Conservation (phyloP, 1,140 invertebrate genomes). For the Lasaia peninsularis region DNA sequence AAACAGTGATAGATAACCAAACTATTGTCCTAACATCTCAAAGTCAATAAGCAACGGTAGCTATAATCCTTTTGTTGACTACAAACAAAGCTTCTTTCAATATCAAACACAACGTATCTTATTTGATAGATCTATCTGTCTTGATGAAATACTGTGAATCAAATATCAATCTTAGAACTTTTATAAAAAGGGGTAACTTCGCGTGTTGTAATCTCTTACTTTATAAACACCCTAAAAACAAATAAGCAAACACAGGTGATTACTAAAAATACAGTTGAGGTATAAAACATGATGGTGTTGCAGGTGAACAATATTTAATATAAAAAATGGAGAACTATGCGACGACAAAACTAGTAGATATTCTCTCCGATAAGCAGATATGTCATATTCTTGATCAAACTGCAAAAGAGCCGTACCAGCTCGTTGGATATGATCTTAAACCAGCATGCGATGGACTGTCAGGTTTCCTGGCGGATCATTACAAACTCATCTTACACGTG, state of each 20-base stretch:
- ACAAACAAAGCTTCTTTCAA: background rate
- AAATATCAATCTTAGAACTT: background rate
- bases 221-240: background rate
- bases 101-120: background rate
- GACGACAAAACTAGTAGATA: background rate
- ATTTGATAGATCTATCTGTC: background rate
- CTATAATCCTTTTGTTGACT: constrained; percentile 3
- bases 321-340: background rate
- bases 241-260: background rate
- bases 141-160: background rate
- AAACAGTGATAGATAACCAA: background rate
- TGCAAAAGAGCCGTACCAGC: background rate
- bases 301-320: background rate
- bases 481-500: background rate
- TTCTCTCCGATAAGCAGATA: background rate
- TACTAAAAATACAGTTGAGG: background rate
- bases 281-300: background rate
- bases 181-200: background rate
- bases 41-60: background rate
- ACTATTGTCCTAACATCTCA: background rate
- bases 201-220: background rate
- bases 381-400: background rate
- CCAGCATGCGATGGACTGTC: background rate
- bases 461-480: background rate
- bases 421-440: background rate